These are phyloP conservation scores for Acanthaster planci DNA, from an alignment of 35 echinoderm and acorn worm species.

Conservation along the genomic window DNA sequence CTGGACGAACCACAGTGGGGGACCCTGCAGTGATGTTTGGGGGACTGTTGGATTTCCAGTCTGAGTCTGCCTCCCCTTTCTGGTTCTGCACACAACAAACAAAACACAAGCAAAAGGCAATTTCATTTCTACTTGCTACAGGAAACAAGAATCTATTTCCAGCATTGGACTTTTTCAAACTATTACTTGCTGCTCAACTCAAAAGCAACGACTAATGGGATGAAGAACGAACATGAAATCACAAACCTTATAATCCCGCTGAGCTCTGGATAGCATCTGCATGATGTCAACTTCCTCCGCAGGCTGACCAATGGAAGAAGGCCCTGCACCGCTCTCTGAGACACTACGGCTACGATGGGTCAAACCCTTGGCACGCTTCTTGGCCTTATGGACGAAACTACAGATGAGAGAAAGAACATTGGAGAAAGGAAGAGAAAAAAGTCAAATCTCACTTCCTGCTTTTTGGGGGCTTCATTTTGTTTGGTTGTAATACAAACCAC, in stretches of 20 bases:
- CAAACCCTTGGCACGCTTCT: constrained; percentile 3
- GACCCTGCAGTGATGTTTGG: constrained; percentile 21
- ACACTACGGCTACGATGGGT: constrained; percentile 32
- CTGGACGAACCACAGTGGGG: constrained; percentile 49
- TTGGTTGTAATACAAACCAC: too few species aligned
- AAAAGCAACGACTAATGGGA: not conserved
- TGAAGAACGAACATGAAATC: not conserved
- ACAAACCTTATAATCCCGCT: constrained; percentile 79
- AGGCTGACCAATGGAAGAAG: not conserved
- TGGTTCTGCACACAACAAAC: not conserved
- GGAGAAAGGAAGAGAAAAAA: too few species aligned
- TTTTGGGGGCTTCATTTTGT: too few species aligned
- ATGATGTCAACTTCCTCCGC: constrained; percentile 70
- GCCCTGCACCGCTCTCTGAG: constrained; percentile 17
- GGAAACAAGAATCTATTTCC: too few species aligned
- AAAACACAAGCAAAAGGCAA: too few species aligned
- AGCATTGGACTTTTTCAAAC: too few species aligned
- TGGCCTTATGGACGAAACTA: constrained; percentile 51
- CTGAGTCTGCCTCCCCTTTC: not conserved
- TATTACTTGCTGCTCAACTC: too few species aligned
- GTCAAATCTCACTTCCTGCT: too few species aligned
- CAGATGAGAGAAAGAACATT: not conserved
- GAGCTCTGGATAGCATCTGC: constrained; percentile 89
- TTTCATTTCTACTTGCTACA: too few species aligned
- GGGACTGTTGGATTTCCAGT: not conserved